Conservation (phyloP, 2,888 invertebrate genomes). For the Tetheella fluctuosa region DNA sequence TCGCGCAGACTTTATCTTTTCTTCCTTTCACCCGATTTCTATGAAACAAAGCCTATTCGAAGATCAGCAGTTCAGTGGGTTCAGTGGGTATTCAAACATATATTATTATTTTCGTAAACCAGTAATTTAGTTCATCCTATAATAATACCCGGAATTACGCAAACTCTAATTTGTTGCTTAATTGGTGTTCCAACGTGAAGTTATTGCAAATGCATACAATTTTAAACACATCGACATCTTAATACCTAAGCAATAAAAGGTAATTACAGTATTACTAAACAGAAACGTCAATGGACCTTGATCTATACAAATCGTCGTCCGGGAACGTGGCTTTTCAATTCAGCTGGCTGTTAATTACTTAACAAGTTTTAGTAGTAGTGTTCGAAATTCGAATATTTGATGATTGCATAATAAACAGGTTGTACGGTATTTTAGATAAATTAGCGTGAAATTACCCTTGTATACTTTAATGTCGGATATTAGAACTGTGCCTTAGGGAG, state of each 20-base stretch:
- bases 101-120: no score
- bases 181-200: neutral
- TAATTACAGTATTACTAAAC: slow-evolving; percentile 3
- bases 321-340: neutral
- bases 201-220: neutral
- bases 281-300: neutral
- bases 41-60: no score
- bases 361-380: neutral
- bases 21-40: no score
- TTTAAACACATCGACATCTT: neutral
- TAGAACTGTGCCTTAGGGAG: neutral
- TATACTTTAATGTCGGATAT: neutral
- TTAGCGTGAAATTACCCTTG: neutral
- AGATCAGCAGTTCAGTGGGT: no score
- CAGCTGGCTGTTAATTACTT: neutral
- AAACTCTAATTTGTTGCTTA: no score
- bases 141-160: no score
- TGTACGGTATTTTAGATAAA: neutral
- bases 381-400: neutral
- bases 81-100: no score
- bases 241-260: neutral
- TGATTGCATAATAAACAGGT: neutral
- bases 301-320: neutral
- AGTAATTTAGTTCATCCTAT: no score
- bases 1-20: no score